Evolutionary conservation across 2,888 invertebrate genomes (phyloP), one percentile per base, ranked within the genome.

Genomic region (Ectemnius lituratus): DNA sequence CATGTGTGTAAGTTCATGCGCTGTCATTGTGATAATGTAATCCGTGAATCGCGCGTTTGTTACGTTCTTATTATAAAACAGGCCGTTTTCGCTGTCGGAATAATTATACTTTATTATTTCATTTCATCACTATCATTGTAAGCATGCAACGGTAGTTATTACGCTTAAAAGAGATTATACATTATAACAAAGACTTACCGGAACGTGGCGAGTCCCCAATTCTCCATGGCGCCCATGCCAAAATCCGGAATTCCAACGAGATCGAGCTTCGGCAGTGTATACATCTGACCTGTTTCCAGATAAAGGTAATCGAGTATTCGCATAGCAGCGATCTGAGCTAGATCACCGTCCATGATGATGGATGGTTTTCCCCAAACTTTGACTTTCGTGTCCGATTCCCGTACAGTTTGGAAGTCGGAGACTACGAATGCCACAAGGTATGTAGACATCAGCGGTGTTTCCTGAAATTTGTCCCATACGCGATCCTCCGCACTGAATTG

Each of bases 161-260:
- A 11, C 16, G 5, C 27, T 46, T 62, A 47, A 11, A 37, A 37
- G 11, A 8, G 1, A 37, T 37, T 14, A 62, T 62, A 8, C 20
- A 61, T 37, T 8, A 28, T 52, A 8, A 57, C 49, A 6, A 18
- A 52, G 5, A 61, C 71, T 83, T 82, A 94, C 94, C 93, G 93
- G 61, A 85, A 88, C 4, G 92, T 95, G 95, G 20, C 95, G 61
- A 98, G 91, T 4, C 97, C 98, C 97, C 97, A 98, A 88, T 98
- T 98, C 89, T 98, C 97, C 97, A 97, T 97, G 20, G 97, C 97
- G 16, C 96, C 96, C 81, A 95, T 94, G 45, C 94, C 93, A 85
- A 97, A 97, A 84, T 97, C 96, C 0, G 97, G 96, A 4, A 97
- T 93, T 0, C 96, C 97, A 0, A 95, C 95, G 73, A 96, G 93